These are phyloP conservation scores for Natrix natrix DNA, from an alignment of 2,797 vertebrate species.

Conservation along the genomic window DNA sequence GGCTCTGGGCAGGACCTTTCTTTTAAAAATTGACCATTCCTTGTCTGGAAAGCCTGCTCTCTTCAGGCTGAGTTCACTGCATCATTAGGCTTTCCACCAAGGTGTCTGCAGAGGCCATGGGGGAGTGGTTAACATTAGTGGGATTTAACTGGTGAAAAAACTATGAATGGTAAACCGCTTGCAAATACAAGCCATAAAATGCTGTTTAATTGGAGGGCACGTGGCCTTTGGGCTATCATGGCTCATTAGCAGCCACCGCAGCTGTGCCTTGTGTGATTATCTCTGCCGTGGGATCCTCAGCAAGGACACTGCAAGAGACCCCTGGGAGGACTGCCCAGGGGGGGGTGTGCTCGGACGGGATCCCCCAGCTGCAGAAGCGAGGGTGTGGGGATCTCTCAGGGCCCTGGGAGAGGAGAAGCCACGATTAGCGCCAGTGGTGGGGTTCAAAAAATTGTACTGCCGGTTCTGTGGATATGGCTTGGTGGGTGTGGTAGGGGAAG, in stretches of 20 bases:
- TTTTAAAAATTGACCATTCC: background rate
- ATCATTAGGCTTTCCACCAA: slow-evolving; percentile 66
- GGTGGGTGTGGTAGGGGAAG: too few relatives aligned
- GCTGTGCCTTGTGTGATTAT: background rate
- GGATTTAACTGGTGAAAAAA: slow-evolving; percentile 65
- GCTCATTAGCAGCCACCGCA: slow-evolving; percentile 62
- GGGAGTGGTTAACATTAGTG: slow-evolving; percentile 73
- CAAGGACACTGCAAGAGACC: background rate
- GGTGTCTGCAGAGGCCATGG: slow-evolving; percentile 48
- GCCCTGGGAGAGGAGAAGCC: background rate
- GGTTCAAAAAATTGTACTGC: too few relatives aligned
- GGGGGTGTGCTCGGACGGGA: background rate
- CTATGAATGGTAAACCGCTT: slow-evolving; percentile 64
- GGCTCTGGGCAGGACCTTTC: background rate
- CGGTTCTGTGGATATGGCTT: too few relatives aligned
- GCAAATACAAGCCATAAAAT: slow-evolving; percentile 63
- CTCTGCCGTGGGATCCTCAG: background rate
- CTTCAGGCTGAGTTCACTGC: slow-evolving; percentile 71
- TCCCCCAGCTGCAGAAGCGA: background rate
- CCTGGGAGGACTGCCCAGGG: background rate
- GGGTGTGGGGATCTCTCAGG: background rate
- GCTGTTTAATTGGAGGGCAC: slow-evolving; percentile 66
- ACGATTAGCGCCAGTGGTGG: too few relatives aligned
- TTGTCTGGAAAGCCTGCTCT: slow-evolving; percentile 63
- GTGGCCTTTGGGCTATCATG: slow-evolving; percentile 56